phyloP scores from a whole-genome alignment of 2,113 vertebrate genomes.

The Sigmodon hispidus region DNA sequence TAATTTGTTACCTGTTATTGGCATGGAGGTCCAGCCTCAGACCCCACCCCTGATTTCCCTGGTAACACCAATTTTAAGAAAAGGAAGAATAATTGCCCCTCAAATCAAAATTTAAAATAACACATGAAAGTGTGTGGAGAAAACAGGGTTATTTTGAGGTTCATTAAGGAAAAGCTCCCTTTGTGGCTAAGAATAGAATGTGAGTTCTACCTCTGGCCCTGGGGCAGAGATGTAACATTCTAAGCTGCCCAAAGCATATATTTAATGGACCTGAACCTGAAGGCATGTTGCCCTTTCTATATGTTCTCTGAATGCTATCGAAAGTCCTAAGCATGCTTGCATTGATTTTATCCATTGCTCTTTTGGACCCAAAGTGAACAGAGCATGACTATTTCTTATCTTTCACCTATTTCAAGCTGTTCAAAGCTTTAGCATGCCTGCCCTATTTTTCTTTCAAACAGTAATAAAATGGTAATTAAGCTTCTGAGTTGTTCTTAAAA shows the following conservation, averaged over 20 bases:
- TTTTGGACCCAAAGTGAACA: not conserved
- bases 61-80: not conserved
- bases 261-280: not conserved
- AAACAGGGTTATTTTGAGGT: not conserved
- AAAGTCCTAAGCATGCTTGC: not conserved
- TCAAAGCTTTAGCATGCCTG: not conserved
- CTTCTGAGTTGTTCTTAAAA: not conserved
- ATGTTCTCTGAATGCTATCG: not conserved
- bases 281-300: not conserved
- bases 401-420: not conserved
- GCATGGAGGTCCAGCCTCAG: not conserved
- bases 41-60: not conserved
- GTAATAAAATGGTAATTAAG: not conserved
- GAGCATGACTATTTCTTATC: not conserved
- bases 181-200: not conserved
- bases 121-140: not conserved
- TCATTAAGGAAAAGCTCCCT: not conserved
- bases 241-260: not conserved
- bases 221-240: not conserved
- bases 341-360: not conserved
- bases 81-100: not conserved
- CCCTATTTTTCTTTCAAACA: not conserved
- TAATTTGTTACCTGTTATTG: not conserved
- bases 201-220: not conserved
- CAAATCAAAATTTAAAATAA: not conserved